Base-by-base conservation (phyloP, 2,797 vertebrate species). In the Chaenodraco wilsoni region DNA sequence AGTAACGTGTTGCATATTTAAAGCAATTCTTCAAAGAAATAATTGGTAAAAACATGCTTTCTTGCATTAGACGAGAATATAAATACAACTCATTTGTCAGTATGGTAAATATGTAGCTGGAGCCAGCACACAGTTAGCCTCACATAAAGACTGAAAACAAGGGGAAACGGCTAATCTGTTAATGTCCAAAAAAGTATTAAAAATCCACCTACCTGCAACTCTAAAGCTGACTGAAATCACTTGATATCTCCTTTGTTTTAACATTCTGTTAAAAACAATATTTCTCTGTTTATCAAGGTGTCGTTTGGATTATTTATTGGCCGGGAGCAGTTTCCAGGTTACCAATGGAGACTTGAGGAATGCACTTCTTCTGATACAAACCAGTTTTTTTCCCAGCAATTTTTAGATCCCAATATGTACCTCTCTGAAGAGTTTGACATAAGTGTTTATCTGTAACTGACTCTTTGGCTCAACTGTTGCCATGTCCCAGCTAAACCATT, bases 111-210 rank as follows among this genome's bases (percentile, higher is more conserved):
- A 31, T 5, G 17, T n/a, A 50, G 31, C 6, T 15, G 45, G 23
- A 51, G 40, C 9, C 37, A 44, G 15, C n/a, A 17, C 13, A 7
- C 15, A 52, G 14, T 66, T 65, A 65, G 33, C 37, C 4, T 33
- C 37, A 69, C 51, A 49, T 7, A 55, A 74, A 44, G n/a, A 40
- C 33, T 58, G 43, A 14, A 57, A 57, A 40, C 4, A 13, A 14
- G 19, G 11, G 9, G 9, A 52, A 40, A 17, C 4, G 10, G 9
- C 12, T 57, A 19, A 13, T 23, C 14, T 43, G 12, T 15, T 7
- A 31, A 15, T 41, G 19, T 56, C 43, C 23, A 51, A 40, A 41
- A 5, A 37, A 13, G 14, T 37, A 37, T 19, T 7, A 49, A 9
- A 16, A 56, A 21, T 21, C 5, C n/a, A 10, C 16, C 55, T 4